These are phyloP conservation scores for Gracilinanus agilis DNA, from an alignment of 2,113 vertebrate genomes.

Conservation along the genomic window DNA sequence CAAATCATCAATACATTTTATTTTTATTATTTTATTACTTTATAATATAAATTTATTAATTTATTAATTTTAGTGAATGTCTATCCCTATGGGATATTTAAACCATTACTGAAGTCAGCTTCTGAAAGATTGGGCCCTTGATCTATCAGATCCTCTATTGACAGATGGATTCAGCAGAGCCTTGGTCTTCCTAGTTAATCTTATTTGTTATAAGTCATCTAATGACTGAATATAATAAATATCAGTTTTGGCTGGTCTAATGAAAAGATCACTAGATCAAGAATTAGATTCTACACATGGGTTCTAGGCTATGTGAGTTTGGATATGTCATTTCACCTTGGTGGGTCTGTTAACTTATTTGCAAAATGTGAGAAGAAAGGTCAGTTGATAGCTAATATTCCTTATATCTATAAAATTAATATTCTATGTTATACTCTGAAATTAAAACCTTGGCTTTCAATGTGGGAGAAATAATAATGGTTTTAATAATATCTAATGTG, in stretches of 20 bases:
- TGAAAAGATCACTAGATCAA: neutral
- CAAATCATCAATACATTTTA: neutral
- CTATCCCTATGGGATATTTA: neutral
- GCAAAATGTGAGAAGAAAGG: neutral
- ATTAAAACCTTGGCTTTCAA: neutral
- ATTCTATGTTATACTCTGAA: neutral
- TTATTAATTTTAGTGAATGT: neutral
- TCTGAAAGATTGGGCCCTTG: neutral
- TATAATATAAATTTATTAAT: no score
- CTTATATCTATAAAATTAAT: neutral
- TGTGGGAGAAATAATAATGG: neutral
- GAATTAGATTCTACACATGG: conserved; percentile 14
- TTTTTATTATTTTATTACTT: no score
- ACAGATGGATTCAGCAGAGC: neutral
- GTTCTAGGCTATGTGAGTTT: neutral
- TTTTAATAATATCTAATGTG: neutral
- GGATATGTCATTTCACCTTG: conserved; percentile 48
- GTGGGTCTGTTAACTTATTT: neutral
- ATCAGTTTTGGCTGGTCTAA: neutral
- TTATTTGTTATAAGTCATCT: conserved; percentile 21
- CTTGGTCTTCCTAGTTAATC: conserved; percentile 10
- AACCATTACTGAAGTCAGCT: neutral
- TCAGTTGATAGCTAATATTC: neutral
- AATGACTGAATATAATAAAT: conserved; percentile 19
- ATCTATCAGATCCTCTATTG: neutral